Evolutionary conservation across 2,888 invertebrate species (phyloP).

Genomic region (Hemistola chrysoprasaria): DNA sequence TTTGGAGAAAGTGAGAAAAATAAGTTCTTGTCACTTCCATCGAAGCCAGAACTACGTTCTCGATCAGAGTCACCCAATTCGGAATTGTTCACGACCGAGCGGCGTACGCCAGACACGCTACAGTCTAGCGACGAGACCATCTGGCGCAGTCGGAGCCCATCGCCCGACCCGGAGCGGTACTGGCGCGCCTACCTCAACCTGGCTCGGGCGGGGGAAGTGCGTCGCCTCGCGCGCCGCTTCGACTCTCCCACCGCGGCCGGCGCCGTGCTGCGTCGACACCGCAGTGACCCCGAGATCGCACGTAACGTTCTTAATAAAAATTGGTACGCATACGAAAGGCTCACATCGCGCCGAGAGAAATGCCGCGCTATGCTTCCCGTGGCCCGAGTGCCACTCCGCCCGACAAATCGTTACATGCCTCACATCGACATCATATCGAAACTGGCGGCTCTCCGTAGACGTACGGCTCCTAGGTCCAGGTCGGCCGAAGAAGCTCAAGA

Average conservation of each 20-base stretch:
- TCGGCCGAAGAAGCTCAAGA: slow-evolving; percentile 73
- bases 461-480: slow-evolving; percentile 71
- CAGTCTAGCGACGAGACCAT: slow-evolving; percentile 85
- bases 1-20: slow-evolving; percentile 88
- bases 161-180: slow-evolving; percentile 87
- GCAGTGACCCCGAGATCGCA: slow-evolving; percentile 90
- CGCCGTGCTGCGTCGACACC: slow-evolving; percentile 83
- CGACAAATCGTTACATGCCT: slow-evolving; percentile 90
- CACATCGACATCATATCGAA: slow-evolving; percentile 95
- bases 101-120: slow-evolving; percentile 77
- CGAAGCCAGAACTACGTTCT: slow-evolving; percentile 64
- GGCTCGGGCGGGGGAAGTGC: slow-evolving; percentile 89
- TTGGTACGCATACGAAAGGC: slow-evolving; percentile 72
- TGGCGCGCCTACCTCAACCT: slow-evolving; percentile 87
- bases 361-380: slow-evolving; percentile 83
- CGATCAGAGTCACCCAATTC: slow-evolving; percentile 80
- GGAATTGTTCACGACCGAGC: slow-evolving; percentile 70
- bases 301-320: slow-evolving; percentile 78
- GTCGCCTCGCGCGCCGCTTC: slow-evolving; percentile 89
- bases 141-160: slow-evolving; percentile 87
- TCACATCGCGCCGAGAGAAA: slow-evolving; percentile 48
- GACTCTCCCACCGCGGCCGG: slow-evolving; percentile 84
- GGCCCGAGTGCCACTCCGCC: slow-evolving; percentile 83
- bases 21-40: slow-evolving; percentile 81
- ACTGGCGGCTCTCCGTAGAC: slow-evolving; percentile 85